Evolutionary conservation across 2,113 vertebrate genomes (phyloP).

Genomic region (Raja brachyura): DNA sequence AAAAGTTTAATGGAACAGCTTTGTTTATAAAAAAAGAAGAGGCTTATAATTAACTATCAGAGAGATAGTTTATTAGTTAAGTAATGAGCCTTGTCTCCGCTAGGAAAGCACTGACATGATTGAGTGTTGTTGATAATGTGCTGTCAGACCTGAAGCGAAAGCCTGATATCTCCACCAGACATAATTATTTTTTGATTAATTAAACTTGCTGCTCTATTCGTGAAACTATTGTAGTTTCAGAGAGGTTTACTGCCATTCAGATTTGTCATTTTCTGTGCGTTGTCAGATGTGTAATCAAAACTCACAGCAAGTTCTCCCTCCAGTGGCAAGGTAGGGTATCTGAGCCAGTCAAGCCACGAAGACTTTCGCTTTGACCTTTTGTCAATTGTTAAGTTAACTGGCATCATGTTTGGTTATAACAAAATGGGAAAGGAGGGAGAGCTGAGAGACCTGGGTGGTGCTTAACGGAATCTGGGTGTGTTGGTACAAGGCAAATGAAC

Average conservation of each 20-base stretch:
- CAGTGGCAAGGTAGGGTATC: neutral
- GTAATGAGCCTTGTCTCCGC: constrained; percentile 33
- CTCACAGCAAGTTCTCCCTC: neutral
- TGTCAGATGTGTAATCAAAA: neutral
- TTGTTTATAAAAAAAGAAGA: constrained; percentile 35
- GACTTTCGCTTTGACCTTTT: neutral
- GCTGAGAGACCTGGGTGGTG: too few species aligned
- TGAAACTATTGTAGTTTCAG: constrained; percentile 31
- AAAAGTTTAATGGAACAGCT: constrained; percentile 38
- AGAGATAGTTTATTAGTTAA: constrained; percentile 37
- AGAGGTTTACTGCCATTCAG: neutral
- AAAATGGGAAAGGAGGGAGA: neutral
- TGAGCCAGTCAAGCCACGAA: neutral
- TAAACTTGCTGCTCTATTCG: constrained; percentile 1
- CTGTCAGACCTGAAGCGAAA: constrained; percentile 35
- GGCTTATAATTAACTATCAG: constrained; percentile 38
- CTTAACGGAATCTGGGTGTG: too few species aligned
- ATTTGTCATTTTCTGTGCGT: constrained; percentile 8
- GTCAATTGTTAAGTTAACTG: neutral
- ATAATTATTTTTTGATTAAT: constrained; percentile 39
- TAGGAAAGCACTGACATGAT: constrained; percentile 38
- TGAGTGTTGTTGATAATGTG: constrained; percentile 38
- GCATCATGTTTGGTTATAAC: neutral
- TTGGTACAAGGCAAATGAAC: too few species aligned
- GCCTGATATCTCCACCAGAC: constrained; percentile 31